Conservation (phyloP, 2,113 vertebrate genomes). For the Corythaixoides concolor region DNA sequence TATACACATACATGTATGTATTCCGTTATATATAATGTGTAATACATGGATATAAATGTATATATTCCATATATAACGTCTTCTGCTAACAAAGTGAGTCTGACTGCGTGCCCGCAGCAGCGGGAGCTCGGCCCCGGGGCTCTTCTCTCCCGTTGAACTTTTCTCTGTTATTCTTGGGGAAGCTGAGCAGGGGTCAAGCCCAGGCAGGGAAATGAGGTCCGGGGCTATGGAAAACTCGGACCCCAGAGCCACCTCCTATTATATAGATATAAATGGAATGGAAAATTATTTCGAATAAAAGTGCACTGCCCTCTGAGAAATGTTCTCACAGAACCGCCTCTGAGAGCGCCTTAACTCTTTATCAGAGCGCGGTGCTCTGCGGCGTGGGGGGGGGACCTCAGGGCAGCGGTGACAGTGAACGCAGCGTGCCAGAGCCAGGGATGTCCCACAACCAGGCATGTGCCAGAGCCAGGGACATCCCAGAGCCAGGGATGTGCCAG, state of each 20-base stretch:
- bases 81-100: neutral
- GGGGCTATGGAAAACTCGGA: conserved; percentile 71
- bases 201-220: conserved; percentile 48
- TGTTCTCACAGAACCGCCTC: conserved; percentile 72
- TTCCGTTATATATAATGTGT: neutral
- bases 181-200: conserved; percentile 55
- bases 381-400: neutral
- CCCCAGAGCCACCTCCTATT: conserved; percentile 69
- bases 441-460: neutral
- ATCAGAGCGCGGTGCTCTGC: neutral
- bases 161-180: conserved; percentile 53
- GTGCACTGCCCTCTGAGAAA: conserved; percentile 72
- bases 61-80: neutral
- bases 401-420: neutral
- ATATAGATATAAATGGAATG: conserved; percentile 78
- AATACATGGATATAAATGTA: neutral
- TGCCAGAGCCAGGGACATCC: neutral
- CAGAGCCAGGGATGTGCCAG: neutral
- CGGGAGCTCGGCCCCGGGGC: neutral
- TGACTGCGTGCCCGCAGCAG: neutral
- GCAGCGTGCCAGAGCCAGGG: neutral
- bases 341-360: conserved; percentile 42
- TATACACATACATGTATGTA: neutral
- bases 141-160: conserved; percentile 12
- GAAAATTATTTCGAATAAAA: conserved; percentile 72